Conservation (phyloP, 1,140 invertebrate species). For the Drosophila nasuta region DNA sequence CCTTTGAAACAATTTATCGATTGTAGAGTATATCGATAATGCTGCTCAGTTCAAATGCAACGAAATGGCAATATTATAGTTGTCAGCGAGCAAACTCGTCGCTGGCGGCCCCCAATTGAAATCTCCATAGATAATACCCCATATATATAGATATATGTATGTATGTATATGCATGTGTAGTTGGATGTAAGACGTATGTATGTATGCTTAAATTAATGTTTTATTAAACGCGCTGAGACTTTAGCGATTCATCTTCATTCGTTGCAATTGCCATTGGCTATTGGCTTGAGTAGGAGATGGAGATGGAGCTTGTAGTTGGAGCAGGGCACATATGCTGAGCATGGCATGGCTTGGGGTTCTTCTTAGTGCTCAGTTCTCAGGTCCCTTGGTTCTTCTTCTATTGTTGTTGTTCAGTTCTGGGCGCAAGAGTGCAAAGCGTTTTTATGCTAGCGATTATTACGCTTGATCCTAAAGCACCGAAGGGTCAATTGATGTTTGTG, state of each 20-base stretch:
- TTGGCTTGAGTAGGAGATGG: constrained; percentile 19
- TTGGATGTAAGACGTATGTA: constrained; percentile 27
- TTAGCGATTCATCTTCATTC: constrained; percentile 55
- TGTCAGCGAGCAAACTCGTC: constrained; percentile 34
- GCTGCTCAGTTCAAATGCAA: not conserved
- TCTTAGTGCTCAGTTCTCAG: constrained; percentile 29
- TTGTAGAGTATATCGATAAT: not conserved
- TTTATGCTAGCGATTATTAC: constrained; percentile 84
- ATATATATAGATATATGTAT: not conserved
- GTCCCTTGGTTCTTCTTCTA: constrained; percentile 26
- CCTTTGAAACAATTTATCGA: not conserved
- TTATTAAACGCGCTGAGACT: constrained; percentile 57
- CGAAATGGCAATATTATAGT: constrained; percentile 14
- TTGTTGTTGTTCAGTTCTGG: constrained; percentile 37
- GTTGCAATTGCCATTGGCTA: constrained; percentile 45
- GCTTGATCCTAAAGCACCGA: constrained; percentile 83
- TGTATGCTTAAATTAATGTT: constrained; percentile 52
- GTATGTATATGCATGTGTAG: not conserved
- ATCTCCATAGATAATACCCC: constrained; percentile 28
- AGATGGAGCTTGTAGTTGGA: not conserved
- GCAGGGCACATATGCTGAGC: constrained; percentile 30
- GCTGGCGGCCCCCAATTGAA: constrained; percentile 45
- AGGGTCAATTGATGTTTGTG: constrained; percentile 84
- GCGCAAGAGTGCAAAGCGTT: constrained; percentile 81
- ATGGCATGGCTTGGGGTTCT: constrained; percentile 12